Percentiles rank a stretch among this genome's conserved stretches.
phyloP scores from a whole-genome alignment of 2,113 vertebrate species.

The Oryzias woworae region DNA sequence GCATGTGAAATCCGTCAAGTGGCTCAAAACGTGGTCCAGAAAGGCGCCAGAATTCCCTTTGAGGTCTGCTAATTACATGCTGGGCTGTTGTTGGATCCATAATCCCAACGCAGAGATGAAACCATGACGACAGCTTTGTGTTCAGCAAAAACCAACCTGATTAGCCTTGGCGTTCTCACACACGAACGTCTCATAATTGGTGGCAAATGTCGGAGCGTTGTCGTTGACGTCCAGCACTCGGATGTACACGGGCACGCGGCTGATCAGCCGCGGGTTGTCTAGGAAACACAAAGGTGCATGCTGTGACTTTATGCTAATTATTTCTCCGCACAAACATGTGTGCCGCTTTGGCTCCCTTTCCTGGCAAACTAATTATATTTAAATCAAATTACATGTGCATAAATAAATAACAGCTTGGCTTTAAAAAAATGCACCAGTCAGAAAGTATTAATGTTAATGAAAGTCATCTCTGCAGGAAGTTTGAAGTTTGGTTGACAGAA shows the following conservation, averaged over 20 bases:
- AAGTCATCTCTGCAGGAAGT: background rate
- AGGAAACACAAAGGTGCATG: conserved; percentile 33
- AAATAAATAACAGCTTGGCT: conserved; percentile 10
- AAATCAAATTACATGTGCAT: background rate
- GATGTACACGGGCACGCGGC: conserved; percentile 87
- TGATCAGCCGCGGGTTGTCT: conserved; percentile 89
- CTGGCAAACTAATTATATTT: conserved; percentile 7
- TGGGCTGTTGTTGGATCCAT: background rate
- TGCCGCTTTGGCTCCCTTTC: background rate
- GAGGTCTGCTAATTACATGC: conserved; percentile 29
- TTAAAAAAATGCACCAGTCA: background rate
- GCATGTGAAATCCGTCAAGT: too few species aligned
- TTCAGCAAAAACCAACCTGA: conserved; percentile 78
- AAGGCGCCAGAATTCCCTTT: conserved; percentile 7
- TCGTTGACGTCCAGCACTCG: conserved; percentile 93
- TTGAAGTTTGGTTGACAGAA: conserved; percentile 1
- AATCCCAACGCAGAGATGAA: conserved; percentile 17
- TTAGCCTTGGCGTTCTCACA: conserved; percentile 93
- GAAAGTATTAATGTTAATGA: background rate
- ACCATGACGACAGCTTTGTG: conserved; percentile 26
- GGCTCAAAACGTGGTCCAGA: background rate
- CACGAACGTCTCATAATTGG: conserved; percentile 91
- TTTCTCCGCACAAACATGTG: background rate
- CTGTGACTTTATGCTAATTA: conserved; percentile 13
- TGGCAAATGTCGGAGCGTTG: conserved; percentile 90